phyloP scores from a whole-genome alignment of 2,888 invertebrate genomes.

The Machimus rusticus region DNA sequence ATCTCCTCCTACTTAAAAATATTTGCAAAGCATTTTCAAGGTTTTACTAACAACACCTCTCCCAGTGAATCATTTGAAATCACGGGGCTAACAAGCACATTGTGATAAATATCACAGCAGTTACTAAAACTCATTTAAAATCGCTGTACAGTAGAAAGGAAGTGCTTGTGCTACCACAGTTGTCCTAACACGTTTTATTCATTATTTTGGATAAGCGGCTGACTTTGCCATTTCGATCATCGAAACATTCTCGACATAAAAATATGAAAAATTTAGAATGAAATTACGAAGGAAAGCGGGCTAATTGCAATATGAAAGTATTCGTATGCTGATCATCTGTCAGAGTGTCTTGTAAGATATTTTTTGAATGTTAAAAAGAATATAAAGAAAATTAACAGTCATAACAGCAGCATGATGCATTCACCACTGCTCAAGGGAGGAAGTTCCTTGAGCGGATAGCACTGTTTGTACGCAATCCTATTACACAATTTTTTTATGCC shows the following conservation, averaged over 20 bases:
- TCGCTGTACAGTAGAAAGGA: slow-evolving; percentile 11
- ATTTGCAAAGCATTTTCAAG: not conserved
- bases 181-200: not conserved
- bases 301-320: not conserved
- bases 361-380: not conserved
- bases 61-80: not conserved
- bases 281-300: not conserved
- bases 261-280: not conserved
- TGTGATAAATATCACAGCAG: not conserved
- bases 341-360: slow-evolving; percentile 46
- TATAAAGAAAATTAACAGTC: not conserved
- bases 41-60: not conserved
- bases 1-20: not conserved
- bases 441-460: not conserved
- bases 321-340: slow-evolving; percentile 46
- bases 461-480: not conserved
- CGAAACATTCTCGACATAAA: not conserved
- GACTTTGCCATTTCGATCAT: not conserved
- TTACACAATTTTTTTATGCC: not conserved
- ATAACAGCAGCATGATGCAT: not conserved
- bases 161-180: slow-evolving; percentile 42
- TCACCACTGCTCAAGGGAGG: not conserved
- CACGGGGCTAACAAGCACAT: not conserved
- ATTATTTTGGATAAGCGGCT: slow-evolving; percentile 10
- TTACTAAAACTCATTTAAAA: not conserved